Conservation (phyloP, 2,797 vertebrate species). For the Coendou prehensilis region DNA sequence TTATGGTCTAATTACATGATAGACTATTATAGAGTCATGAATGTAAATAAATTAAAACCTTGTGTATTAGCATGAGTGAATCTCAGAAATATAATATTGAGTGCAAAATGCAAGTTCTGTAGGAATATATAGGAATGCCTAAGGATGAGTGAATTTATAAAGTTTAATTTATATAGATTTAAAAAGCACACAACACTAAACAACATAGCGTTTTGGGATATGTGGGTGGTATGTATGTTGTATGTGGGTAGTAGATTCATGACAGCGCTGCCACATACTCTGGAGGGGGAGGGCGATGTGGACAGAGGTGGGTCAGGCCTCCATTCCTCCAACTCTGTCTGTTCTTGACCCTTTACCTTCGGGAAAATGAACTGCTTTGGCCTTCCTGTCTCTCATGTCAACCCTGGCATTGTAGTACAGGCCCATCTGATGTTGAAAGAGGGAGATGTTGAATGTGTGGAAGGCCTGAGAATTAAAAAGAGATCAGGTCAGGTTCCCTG, state of each 20-base stretch:
- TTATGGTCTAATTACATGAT: background rate
- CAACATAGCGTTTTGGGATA: background rate
- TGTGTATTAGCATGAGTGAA: background rate
- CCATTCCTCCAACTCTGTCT: background rate
- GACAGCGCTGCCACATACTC: background rate
- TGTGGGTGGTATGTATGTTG: background rate
- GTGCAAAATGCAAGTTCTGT: background rate
- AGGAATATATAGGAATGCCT: background rate
- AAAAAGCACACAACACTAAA: background rate
- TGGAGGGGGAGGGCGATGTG: background rate
- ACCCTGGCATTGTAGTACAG: background rate
- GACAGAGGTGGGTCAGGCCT: background rate
- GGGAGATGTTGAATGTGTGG: too few relatives aligned
- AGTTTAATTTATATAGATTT: background rate
- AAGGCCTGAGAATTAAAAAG: background rate
- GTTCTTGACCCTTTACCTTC: background rate
- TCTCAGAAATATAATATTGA: background rate
- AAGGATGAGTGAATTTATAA: background rate
- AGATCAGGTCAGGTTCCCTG: slow-evolving; percentile 27
- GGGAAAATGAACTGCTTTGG: background rate
- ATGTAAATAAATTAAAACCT: background rate
- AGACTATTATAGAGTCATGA: background rate
- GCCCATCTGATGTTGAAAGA: background rate
- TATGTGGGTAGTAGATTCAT: background rate
- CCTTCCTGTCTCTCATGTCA: background rate